Conservation (phyloP, 2,797 vertebrate genomes). For the Anabacerthia variegaticeps region DNA sequence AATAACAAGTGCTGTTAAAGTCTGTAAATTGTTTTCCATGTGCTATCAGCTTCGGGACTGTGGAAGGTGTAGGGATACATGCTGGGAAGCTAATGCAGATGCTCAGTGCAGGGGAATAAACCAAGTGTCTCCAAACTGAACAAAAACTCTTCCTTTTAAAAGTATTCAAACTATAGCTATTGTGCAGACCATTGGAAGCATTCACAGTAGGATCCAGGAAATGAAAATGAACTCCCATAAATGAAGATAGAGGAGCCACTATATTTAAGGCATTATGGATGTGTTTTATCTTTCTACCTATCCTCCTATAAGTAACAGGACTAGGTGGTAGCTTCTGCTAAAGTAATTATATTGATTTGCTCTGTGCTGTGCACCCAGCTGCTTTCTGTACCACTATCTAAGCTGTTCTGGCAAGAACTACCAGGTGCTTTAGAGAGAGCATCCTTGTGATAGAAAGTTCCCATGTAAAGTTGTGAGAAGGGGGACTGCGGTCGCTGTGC, state of each 20-base stretch:
- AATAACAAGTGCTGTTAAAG: neutral
- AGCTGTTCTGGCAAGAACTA: neutral
- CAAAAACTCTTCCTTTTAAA: neutral
- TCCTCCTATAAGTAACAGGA: neutral
- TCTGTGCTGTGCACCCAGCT: neutral
- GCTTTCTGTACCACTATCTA: neutral
- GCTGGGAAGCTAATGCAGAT: neutral
- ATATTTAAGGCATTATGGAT: neutral
- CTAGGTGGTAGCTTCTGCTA: neutral
- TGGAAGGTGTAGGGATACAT: neutral
- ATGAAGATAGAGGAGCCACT: neutral
- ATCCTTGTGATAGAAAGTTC: neutral
- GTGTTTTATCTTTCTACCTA: neutral
- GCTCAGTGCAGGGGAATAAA: neutral
- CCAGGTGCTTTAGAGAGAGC: neutral
- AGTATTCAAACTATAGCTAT: neutral
- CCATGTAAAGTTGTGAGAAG: neutral
- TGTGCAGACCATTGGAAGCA: neutral
- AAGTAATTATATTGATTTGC: conserved; percentile 6
- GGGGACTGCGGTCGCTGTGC: neutral
- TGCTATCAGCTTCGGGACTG: neutral
- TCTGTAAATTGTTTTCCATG: neutral
- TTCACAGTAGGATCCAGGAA: conserved; percentile 18
- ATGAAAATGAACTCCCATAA: conserved; percentile 69
- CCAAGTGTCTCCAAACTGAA: neutral